Conservation (phyloP, 2,113 vertebrate species). For the Macaca fascicularis region DNA sequence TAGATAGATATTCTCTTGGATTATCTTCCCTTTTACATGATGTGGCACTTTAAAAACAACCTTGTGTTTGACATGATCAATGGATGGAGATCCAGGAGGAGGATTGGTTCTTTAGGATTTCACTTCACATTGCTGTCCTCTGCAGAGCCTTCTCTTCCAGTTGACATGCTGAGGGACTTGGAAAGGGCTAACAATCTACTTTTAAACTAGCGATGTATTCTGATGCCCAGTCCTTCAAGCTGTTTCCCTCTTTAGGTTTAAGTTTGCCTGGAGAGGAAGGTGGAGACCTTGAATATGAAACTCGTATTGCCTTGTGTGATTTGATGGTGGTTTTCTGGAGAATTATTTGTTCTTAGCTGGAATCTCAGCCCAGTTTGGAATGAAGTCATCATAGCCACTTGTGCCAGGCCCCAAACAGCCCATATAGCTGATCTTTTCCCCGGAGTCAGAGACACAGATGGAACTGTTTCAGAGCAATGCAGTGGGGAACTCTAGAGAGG, state of each 20-base stretch:
- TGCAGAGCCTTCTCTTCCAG: not conserved
- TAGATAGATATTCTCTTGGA: not conserved
- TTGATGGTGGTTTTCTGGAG: not conserved
- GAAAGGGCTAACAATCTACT: not conserved
- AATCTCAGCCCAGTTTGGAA: constrained; percentile 21
- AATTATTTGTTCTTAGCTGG: constrained; percentile 23
- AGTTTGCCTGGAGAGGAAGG: not conserved
- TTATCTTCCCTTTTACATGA: not conserved
- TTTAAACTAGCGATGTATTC: not conserved
- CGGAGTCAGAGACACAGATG: not conserved
- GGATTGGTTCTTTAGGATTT: not conserved
- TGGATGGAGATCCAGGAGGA: not conserved
- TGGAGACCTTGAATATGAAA: not conserved
- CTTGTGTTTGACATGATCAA: not conserved
- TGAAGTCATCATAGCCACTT: constrained; percentile 30
- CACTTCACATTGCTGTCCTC: no score
- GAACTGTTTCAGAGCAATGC: not conserved
- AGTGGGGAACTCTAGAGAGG: not conserved
- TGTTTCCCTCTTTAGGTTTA: not conserved
- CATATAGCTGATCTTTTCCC: not conserved
- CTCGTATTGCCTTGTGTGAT: not conserved
- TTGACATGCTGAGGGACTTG: not conserved
- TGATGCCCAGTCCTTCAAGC: not conserved
- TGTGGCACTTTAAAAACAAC: not conserved
- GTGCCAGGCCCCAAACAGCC: constrained; percentile 21